Conservation (phyloP, 2,888 invertebrate genomes). For the Galerucella nymphaeae region DNA sequence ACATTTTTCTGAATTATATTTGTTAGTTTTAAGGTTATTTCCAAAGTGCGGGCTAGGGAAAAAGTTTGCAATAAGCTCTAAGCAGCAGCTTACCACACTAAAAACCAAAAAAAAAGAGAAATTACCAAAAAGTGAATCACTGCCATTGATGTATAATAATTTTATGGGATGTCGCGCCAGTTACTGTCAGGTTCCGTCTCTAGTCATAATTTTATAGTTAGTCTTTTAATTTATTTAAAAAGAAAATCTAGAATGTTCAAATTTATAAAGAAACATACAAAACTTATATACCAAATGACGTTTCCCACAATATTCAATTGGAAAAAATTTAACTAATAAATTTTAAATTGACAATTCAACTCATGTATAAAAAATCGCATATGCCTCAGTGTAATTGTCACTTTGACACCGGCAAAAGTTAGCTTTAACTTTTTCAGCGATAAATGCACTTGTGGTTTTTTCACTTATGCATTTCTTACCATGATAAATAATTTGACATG, state of each 20-base stretch:
- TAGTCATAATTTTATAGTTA: slow-evolving; percentile 13
- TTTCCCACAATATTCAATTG: neutral
- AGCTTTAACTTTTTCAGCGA: too few relatives aligned
- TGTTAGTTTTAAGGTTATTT: slow-evolving; percentile 37
- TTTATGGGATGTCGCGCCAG: slow-evolving; percentile 36
- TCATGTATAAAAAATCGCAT: too few relatives aligned
- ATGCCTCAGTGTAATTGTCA: too few relatives aligned
- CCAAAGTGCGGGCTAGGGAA: slow-evolving; percentile 64
- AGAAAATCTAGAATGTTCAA: neutral
- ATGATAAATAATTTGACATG: too few relatives aligned
- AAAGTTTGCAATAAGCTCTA: slow-evolving; percentile 65
- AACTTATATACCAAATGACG: neutral
- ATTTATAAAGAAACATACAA: neutral
- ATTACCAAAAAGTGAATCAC: slow-evolving; percentile 31
- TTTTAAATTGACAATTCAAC: too few relatives aligned
- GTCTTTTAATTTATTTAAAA: neutral
- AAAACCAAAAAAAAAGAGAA: slow-evolving; percentile 49
- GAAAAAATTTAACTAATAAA: too few relatives aligned
- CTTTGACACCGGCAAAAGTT: too few relatives aligned
- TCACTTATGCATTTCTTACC: too few relatives aligned
- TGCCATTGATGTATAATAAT: slow-evolving; percentile 37
- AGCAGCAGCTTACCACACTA: slow-evolving; percentile 63
- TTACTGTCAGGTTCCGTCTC: slow-evolving; percentile 26
- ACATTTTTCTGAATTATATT: slow-evolving; percentile 11
- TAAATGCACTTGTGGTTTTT: too few relatives aligned